Conservation (phyloP, 1,140 invertebrate species). For the Mycetomoellerius zeteki region DNA sequence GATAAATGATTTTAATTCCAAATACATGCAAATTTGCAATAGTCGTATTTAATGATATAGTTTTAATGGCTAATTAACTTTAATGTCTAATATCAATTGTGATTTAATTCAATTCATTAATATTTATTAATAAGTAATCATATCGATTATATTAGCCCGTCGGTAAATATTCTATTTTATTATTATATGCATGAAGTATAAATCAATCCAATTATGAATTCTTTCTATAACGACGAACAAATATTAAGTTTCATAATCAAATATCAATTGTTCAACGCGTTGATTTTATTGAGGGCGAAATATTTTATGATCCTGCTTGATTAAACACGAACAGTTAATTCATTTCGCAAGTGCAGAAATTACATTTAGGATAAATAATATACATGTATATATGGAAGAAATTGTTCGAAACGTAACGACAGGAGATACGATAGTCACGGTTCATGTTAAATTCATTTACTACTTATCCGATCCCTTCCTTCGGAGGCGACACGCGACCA, state of each 20-base stretch:
- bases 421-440: neutral
- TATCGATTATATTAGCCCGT: constrained; percentile 6
- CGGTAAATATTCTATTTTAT: constrained; percentile 28
- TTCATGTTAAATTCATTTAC: neutral
- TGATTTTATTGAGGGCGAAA: neutral
- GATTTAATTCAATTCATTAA: constrained; percentile 50
- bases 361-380: constrained; percentile 5
- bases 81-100: constrained; percentile 48
- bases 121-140: constrained; percentile 2
- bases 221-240: constrained; percentile 45
- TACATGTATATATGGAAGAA: neutral
- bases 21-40: constrained; percentile 8
- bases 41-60: neutral
- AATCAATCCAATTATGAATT: constrained; percentile 50
- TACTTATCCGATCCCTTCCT: neutral
- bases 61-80: constrained; percentile 49
- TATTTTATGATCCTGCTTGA: constrained; percentile 28
- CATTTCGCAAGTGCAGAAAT: constrained; percentile 15
- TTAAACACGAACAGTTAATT: constrained; percentile 11
- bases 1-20: constrained; percentile 26
- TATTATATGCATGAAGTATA: constrained; percentile 11
- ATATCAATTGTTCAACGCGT: constrained; percentile 21
- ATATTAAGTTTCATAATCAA: constrained; percentile 45
- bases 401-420: constrained; percentile 6
- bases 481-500: constrained; percentile 59